Conservation (phyloP, 2,888 invertebrate genomes). For the Candidula unifasciata region DNA sequence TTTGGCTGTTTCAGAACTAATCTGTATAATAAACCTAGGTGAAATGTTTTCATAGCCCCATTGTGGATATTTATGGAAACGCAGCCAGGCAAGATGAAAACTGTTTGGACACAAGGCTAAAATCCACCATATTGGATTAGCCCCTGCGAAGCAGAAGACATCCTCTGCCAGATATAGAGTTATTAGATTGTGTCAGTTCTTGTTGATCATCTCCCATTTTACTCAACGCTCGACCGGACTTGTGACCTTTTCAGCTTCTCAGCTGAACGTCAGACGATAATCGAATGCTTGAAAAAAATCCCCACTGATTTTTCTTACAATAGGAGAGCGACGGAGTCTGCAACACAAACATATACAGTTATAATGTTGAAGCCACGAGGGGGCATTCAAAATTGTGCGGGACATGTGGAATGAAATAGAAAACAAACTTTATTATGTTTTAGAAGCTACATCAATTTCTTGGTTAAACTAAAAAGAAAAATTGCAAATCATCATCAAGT, state of each 20-base stretch:
- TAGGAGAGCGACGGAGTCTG: background rate
- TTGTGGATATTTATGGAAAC: conserved; percentile 45
- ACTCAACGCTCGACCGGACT: conserved; percentile 7
- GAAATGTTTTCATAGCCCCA: conserved; percentile 54
- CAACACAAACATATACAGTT: no score
- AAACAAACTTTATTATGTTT: background rate
- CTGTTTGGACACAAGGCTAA: conserved; percentile 52
- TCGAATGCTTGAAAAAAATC: background rate
- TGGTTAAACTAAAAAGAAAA: no score
- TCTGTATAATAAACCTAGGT: conserved; percentile 57
- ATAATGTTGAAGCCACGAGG: no score
- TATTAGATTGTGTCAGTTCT: conserved; percentile 46
- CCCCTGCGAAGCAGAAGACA: background rate
- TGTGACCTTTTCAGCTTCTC: background rate
- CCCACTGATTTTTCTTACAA: no score
- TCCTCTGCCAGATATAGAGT: conserved; percentile 34
- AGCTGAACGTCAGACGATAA: background rate
- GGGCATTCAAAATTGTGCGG: no score
- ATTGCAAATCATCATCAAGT: no score
- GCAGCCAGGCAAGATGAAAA: conserved; percentile 46
- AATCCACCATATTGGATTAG: conserved; percentile 48
- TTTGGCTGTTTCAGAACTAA: conserved; percentile 55
- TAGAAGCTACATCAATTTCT: no score
- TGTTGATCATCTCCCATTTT: conserved; percentile 26
- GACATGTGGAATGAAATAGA: background rate